These are phyloP conservation scores for Plestiodon gilberti DNA, from an alignment of 2,113 vertebrate genomes.

Conservation along the genomic window DNA sequence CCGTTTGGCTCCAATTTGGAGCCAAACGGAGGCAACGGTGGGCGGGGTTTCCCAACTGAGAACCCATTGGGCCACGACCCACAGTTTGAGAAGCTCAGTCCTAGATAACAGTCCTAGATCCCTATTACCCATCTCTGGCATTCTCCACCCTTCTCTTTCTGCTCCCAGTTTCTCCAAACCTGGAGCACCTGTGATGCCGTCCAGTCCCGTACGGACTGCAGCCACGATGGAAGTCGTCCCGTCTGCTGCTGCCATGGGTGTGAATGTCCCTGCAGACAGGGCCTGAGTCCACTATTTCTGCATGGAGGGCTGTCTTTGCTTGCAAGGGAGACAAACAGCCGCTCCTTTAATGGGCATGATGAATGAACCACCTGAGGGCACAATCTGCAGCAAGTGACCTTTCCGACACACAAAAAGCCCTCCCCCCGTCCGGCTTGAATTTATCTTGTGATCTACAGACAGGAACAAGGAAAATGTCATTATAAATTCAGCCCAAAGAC, in stretches of 20 bases:
- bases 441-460: slow-evolving; percentile 45
- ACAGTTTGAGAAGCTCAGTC: too few species aligned
- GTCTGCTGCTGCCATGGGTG: background rate
- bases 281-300: slow-evolving; percentile 4
- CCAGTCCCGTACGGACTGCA: too few species aligned
- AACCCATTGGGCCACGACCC: too few species aligned
- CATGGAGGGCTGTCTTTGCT: background rate
- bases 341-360: slow-evolving; percentile 56
- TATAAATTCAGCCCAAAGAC: slow-evolving; percentile 38
- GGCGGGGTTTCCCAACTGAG: too few species aligned
- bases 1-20: too few species aligned
- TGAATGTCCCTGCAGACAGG: slow-evolving; percentile 53
- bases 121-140: too few species aligned
- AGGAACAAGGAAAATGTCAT: slow-evolving; percentile 40
- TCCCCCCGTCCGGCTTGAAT: slow-evolving; percentile 46
- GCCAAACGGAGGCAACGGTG: too few species aligned
- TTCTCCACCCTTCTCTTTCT: too few species aligned
- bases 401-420: slow-evolving; percentile 31
- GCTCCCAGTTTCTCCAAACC: too few species aligned
- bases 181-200: too few species aligned
- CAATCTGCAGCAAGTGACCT: slow-evolving; percentile 51
- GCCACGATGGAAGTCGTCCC: background rate
- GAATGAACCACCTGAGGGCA: slow-evolving; percentile 61
- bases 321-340: slow-evolving; percentile 29
- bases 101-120: too few species aligned